Conservation (phyloP, 2,113 vertebrate genomes). For the Macquaria australasica region DNA sequence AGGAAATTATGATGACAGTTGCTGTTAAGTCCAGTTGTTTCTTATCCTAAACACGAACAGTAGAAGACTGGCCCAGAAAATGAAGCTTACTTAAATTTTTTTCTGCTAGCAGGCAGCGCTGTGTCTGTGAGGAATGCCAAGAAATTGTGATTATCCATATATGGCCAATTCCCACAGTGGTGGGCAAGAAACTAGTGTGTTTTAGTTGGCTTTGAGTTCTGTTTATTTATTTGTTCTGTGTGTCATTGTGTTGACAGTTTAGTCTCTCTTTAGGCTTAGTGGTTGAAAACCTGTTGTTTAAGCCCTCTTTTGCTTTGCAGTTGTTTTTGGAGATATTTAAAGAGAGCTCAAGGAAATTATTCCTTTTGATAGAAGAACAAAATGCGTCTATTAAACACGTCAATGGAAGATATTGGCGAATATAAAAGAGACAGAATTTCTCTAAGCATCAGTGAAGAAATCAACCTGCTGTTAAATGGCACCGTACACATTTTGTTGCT, state of each 20-base stretch:
- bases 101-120: not conserved
- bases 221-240: slow-evolving; percentile 49
- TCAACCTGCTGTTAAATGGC: not conserved
- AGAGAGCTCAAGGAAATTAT: not conserved
- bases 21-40: no score
- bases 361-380: not conserved
- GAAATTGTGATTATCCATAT: slow-evolving; percentile 52
- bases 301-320: not conserved
- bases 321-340: not conserved
- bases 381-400: not conserved
- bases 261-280: not conserved
- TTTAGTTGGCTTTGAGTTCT: slow-evolving; percentile 43
- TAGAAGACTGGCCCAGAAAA: not conserved
- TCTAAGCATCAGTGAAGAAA: not conserved
- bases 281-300: not conserved
- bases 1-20: not conserved
- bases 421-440: not conserved
- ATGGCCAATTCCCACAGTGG: slow-evolving; percentile 71
- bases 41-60: not conserved
- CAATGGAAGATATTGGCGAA: not conserved
- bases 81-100: not conserved
- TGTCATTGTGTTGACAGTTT: slow-evolving; percentile 1
- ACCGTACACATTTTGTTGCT: not conserved
- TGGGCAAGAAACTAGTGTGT: slow-evolving; percentile 25
- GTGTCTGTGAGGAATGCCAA: slow-evolving; percentile 16